These are phyloP conservation scores for Eilema griseolum DNA, from an alignment of 2,888 invertebrate genomes.

Conservation along the genomic window DNA sequence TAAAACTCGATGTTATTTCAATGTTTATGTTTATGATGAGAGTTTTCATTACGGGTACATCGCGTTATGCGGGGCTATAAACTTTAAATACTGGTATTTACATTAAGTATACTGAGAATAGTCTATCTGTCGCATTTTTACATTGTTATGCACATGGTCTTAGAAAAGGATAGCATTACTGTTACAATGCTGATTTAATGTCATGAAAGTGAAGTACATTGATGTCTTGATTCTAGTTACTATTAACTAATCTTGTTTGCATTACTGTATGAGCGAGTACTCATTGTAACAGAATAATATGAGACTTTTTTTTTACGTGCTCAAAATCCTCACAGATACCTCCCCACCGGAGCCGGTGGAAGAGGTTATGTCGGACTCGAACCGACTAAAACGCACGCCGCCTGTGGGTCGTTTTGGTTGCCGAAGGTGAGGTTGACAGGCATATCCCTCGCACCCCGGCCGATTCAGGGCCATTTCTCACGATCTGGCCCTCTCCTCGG, in stretches of 20 bases:
- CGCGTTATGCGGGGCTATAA: slow-evolving; percentile 61
- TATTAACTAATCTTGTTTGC: slow-evolving; percentile 21
- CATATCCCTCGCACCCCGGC: too few relatives aligned
- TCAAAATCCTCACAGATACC: too few relatives aligned
- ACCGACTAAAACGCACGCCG: too few relatives aligned
- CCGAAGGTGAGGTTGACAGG: too few relatives aligned
- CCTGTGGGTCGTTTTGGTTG: too few relatives aligned
- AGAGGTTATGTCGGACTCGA: too few relatives aligned
- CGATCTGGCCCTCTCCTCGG: too few relatives aligned
- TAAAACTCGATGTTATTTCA: slow-evolving; percentile 65
- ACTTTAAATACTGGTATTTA: slow-evolving; percentile 64
- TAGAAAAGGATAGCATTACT: slow-evolving; percentile 25
- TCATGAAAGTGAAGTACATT: slow-evolving; percentile 27
- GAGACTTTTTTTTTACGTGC: too few relatives aligned
- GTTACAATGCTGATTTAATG: slow-evolving; percentile 25
- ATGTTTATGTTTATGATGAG: slow-evolving; percentile 62
- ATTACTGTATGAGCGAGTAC: slow-evolving; percentile 6
- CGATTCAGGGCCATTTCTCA: too few relatives aligned
- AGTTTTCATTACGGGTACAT: slow-evolving; percentile 66
- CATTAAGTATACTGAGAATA: slow-evolving; percentile 50
- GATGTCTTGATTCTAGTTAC: slow-evolving; percentile 28
- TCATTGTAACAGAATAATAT: background rate
- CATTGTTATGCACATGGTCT: slow-evolving; percentile 3
- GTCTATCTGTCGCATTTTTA: slow-evolving; percentile 27
- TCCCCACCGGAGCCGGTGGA: too few relatives aligned